Evolutionary conservation across 2,113 vertebrate genomes (phyloP).

Genomic region (Calyptomena viridis): DNA sequence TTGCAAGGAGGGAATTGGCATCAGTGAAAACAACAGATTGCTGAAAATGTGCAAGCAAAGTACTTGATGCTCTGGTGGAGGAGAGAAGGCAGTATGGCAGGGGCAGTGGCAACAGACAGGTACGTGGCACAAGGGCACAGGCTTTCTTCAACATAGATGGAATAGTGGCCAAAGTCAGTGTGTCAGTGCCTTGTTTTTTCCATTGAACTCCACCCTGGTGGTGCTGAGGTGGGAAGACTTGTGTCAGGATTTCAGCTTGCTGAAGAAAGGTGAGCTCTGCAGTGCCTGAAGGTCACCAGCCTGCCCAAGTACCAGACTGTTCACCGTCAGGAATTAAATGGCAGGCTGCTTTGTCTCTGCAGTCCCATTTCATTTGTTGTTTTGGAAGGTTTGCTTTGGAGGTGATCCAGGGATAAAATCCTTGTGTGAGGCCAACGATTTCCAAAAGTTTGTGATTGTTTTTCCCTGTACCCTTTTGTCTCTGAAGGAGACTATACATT

Average conservation of each 20-base stretch:
- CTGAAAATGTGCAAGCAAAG: slow-evolving; percentile 1
- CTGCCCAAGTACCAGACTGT: rapidly evolving
- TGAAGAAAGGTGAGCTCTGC: neutral
- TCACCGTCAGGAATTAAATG: neutral
- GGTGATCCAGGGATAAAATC: neutral
- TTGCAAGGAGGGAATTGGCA: neutral
- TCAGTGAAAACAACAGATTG: slow-evolving; percentile 32
- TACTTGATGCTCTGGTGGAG: neutral
- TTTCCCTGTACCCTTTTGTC: neutral
- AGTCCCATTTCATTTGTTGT: neutral
- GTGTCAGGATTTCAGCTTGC: neutral
- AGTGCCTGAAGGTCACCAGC: neutral
- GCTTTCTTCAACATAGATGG: rapidly evolving
- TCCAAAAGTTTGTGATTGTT: neutral
- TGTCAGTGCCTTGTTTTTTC: neutral
- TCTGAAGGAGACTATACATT: neutral
- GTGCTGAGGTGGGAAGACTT: neutral
- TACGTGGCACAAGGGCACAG: neutral
- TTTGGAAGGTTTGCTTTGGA: slow-evolving; percentile 22
- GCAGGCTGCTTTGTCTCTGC: neutral
- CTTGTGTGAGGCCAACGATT: neutral
- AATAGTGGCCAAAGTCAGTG: neutral
- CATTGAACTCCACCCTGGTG: neutral
- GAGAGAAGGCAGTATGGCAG: neutral
- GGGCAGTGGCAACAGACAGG: neutral